phyloP scores from a whole-genome alignment of 2,113 vertebrate genomes.

The Oncorhynchus keta region DNA sequence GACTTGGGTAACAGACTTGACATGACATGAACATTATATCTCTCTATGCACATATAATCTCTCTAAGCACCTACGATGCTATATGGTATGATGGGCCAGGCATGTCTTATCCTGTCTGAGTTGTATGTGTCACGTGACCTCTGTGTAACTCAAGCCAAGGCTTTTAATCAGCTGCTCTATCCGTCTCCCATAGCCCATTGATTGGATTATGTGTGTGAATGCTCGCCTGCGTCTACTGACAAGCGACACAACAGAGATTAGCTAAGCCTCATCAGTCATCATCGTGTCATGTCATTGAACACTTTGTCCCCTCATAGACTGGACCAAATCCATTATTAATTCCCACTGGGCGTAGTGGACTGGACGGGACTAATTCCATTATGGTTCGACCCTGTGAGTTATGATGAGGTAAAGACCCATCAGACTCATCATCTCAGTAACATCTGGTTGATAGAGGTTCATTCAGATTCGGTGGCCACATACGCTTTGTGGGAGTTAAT shows the following conservation, averaged over 20 bases:
- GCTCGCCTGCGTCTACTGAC: constrained; percentile 6
- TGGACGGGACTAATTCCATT: constrained; percentile 11
- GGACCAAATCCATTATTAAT: constrained; percentile 50
- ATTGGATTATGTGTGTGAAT: constrained; percentile 38
- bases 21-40: too few relatives aligned
- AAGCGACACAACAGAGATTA: constrained; percentile 26
- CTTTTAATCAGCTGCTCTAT: constrained; percentile 14
- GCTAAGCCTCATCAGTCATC: neutral
- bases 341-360: neutral
- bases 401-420: constrained; percentile 18
- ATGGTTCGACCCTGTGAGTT: too few relatives aligned
- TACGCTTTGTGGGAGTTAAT: neutral
- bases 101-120: neutral
- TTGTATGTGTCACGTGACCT: neutral
- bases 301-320: constrained; percentile 4
- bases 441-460: neutral
- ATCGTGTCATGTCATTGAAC: neutral
- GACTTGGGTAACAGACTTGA: too few relatives aligned
- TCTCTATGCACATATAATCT: too few relatives aligned
- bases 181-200: neutral
- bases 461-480: neutral
- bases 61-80: too few relatives aligned
- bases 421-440: neutral
- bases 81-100: neutral
- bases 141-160: neutral